These are phyloP conservation scores for Globia sparganii DNA, from an alignment of 2,888 invertebrate species.

Conservation along the genomic window DNA sequence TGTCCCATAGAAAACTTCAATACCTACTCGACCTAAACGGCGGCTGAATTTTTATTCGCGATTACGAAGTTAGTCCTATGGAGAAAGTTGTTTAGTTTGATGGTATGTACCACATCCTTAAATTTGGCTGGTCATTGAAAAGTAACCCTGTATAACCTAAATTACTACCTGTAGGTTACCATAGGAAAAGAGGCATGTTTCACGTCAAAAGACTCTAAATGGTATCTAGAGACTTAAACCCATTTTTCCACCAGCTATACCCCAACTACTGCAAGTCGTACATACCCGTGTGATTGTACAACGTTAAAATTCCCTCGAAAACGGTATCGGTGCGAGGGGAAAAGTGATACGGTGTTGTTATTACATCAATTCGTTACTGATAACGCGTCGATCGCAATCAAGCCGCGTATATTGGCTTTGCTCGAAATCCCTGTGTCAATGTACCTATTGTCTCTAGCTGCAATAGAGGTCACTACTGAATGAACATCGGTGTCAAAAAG, in stretches of 20 bases:
- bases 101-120: no score
- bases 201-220: no score
- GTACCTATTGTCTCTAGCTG: slow-evolving; percentile 62
- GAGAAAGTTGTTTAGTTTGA: no score
- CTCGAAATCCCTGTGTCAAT: slow-evolving; percentile 80
- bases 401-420: slow-evolving; percentile 82
- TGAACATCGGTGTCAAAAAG: slow-evolving; percentile 58
- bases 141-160: no score
- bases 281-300: slow-evolving; percentile 45
- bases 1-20: no score
- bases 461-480: slow-evolving; percentile 53
- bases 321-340: slow-evolving; percentile 72
- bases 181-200: no score
- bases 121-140: no score
- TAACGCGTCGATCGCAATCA: slow-evolving; percentile 83
- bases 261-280: slow-evolving; percentile 22
- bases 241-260: slow-evolving; percentile 24
- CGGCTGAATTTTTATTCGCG: no score
- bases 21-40: no score
- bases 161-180: no score
- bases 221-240: neutral
- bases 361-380: slow-evolving; percentile 87
- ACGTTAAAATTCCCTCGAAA: slow-evolving; percentile 67
- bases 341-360: slow-evolving; percentile 81
- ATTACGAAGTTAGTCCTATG: no score